Evolutionary conservation across 2,888 invertebrate genomes (phyloP), one percentile per base, ranked within the genome.

Genomic region (Dryobotodes eremita): DNA sequence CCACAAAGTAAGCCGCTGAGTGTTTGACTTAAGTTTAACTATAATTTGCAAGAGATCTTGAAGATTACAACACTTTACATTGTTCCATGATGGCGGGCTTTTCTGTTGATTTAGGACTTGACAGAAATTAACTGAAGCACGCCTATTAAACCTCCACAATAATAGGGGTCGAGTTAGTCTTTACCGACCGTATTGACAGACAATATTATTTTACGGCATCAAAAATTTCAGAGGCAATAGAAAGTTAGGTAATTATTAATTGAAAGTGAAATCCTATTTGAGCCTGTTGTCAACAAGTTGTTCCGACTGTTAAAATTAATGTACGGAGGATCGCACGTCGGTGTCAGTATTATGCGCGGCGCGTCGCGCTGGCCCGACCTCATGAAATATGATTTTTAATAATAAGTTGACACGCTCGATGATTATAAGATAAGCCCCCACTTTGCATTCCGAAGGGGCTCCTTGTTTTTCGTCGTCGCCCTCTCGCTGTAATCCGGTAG

Each of bases 331-430:
- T 88, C 77, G 76, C 79, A 86, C 84, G 86, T 79, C 75, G 71
- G 80, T 82, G 85, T 50, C 61, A 70, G 79, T 79, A 88, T 92
- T 94, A 96, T 96, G 94, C 96, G 89, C 88, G 90, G 83, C 95
- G 93, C 94, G 94, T 94, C 92, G 87, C 89, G 86, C 82, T 80
- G 88, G 87, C 86, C 90, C 87, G 91, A 92, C 94, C 94, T 95
- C 94, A 92, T 95, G 96, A 96, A 97, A 97, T 96, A 96, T 96
- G 96, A 96, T 97, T 97, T 97, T 97, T 97, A 97, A 97, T 97
- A 97, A 97, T 97, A 97, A 97, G 94, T 96, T 96, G 97, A 96
- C 97, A 95, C 97, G 96, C 96, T 94, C 95, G 96, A 97, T 96
- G 97, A 97, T 97, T 97, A 97, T 96, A 94, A 96, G 97, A 97